These are phyloP conservation scores for Takifugu ocellatus DNA, from an alignment of 2,797 vertebrate species.

Conservation along the genomic window DNA sequence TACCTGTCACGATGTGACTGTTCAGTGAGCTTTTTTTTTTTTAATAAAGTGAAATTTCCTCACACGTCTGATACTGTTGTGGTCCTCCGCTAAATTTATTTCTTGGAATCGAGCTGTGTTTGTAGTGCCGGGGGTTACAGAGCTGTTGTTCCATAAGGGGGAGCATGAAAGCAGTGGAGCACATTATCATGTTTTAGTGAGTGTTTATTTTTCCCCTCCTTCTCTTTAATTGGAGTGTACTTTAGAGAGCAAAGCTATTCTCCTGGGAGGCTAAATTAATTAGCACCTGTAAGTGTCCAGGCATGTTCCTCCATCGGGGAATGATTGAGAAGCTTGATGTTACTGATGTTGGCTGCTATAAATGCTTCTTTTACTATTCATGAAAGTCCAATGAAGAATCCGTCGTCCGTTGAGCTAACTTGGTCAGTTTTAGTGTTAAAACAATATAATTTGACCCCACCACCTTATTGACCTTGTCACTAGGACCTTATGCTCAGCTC, in stretches of 20 bases:
- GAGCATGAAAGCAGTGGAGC: slow-evolving; percentile 8
- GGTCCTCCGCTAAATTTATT: neutral
- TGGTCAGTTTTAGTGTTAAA: neutral
- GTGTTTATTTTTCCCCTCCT: slow-evolving; percentile 30
- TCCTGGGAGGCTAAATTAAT: slow-evolving; percentile 46
- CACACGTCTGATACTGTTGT: neutral
- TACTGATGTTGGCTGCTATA: neutral
- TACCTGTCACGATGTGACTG: neutral
- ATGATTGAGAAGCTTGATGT: slow-evolving; percentile 1
- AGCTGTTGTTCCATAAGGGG: slow-evolving; percentile 3
- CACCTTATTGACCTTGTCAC: neutral
- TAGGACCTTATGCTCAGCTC: no score
- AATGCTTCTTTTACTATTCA: neutral
- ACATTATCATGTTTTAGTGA: slow-evolving; percentile 26
- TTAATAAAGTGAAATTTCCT: neutral
- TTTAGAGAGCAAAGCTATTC: slow-evolving; percentile 50
- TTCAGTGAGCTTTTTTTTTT: no score
- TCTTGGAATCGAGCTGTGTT: slow-evolving; percentile 21
- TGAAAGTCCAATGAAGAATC: neutral
- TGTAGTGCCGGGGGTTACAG: slow-evolving; percentile 8
- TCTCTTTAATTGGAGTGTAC: slow-evolving; percentile 53
- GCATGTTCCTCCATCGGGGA: slow-evolving; percentile 9
- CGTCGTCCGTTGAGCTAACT: neutral
- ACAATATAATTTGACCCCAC: neutral
- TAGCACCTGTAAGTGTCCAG: slow-evolving; percentile 52